Conservation (phyloP, 2,113 vertebrate genomes). For the Clarias macrocephalus region DNA sequence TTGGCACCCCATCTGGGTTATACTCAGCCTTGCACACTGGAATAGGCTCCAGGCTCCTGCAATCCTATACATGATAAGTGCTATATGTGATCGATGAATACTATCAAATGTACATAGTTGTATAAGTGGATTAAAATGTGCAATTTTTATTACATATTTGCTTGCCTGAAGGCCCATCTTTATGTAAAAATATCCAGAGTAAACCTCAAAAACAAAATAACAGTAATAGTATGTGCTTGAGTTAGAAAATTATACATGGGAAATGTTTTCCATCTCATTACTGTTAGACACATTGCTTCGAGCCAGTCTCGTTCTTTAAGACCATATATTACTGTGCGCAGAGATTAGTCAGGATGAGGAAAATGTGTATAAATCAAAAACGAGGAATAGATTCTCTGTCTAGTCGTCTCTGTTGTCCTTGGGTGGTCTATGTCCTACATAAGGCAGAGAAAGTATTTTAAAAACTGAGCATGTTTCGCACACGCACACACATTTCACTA, state of each 20-base stretch:
- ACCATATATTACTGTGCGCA: conserved; percentile 44
- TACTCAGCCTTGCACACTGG: too few species aligned
- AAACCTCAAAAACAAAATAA: not conserved
- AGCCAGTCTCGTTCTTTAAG: conserved; percentile 51
- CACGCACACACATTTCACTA: conserved; percentile 57
- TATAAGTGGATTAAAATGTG: conserved; percentile 20
- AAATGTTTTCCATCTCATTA: conserved; percentile 52
- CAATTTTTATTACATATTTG: conserved; percentile 59
- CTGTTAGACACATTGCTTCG: conserved; percentile 57
- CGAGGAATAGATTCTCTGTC: conserved; percentile 68
- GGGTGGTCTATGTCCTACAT: conserved; percentile 64
- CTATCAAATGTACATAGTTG: not conserved
- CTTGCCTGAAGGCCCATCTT: conserved; percentile 54
- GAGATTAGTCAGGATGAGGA: conserved; percentile 60
- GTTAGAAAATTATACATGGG: conserved; percentile 51
- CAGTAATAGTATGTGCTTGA: conserved; percentile 49
- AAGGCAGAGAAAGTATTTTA: conserved; percentile 62
- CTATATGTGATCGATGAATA: not conserved
- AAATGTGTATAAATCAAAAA: conserved; percentile 58
- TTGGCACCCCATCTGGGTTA: too few species aligned
- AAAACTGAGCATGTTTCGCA: conserved; percentile 35
- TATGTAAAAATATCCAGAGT: conserved; percentile 50
- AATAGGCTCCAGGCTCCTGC: too few species aligned
- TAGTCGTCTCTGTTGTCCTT: conserved; percentile 68
- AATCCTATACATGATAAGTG: too few species aligned